These are phyloP conservation scores for Gasteruption jaculator DNA, from an alignment of 2,888 invertebrate genomes.

Conservation along the genomic window DNA sequence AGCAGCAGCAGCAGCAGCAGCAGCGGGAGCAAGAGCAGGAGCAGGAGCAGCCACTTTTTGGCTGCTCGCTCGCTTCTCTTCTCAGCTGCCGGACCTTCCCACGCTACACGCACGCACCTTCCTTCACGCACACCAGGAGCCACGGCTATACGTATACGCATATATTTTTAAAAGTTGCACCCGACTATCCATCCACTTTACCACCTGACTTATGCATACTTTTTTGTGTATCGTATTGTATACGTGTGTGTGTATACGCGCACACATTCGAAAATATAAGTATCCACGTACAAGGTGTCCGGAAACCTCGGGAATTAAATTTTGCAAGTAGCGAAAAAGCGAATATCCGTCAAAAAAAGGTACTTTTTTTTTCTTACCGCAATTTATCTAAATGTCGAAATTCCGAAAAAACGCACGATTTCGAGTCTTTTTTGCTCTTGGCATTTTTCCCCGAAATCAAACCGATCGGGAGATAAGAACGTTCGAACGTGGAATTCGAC, in stretches of 20 bases:
- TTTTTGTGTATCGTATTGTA: conserved; percentile 18
- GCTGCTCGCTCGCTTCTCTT: conserved; percentile 29
- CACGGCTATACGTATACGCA: conserved; percentile 10
- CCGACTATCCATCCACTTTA: conserved; percentile 32
- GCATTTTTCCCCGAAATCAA: too few species aligned
- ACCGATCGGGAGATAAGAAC: too few species aligned
- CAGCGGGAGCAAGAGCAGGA: conserved; percentile 15
- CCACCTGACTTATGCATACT: conserved; percentile 38
- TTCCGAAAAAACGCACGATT: too few species aligned
- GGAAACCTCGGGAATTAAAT: conserved; percentile 6
- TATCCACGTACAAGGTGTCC: not conserved
- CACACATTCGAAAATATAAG: too few species aligned
- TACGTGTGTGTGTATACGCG: conserved; percentile 7
- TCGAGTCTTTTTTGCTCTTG: too few species aligned
- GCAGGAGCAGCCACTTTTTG: conserved; percentile 37
- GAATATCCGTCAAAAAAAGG: too few species aligned
- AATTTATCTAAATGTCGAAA: too few species aligned
- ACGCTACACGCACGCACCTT: conserved; percentile 42
- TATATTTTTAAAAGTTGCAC: conserved; percentile 20
- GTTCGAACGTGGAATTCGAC: too few species aligned
- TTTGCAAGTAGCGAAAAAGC: too few species aligned
- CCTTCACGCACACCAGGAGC: conserved; percentile 28
- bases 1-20: conserved; percentile 23
- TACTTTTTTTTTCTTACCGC: too few species aligned
- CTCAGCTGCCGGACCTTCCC: conserved; percentile 50